phyloP scores from a whole-genome alignment of 2,113 vertebrate genomes.

The Rhombomys opimus region DNA sequence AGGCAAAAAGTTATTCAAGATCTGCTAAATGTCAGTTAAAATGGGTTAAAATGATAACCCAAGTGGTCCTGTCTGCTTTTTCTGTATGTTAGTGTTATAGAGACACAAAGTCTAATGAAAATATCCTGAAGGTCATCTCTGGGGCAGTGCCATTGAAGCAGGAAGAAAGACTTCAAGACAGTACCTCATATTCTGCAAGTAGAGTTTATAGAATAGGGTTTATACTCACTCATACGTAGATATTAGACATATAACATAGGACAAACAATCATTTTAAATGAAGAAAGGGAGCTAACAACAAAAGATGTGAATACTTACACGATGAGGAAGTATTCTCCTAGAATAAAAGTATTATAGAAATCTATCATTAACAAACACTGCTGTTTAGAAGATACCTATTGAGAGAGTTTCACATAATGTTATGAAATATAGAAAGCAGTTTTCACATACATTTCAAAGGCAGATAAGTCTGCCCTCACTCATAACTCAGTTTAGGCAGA shows the following conservation, averaged over 20 bases:
- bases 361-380: not conserved
- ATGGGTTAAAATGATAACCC: not conserved
- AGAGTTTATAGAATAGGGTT: not conserved
- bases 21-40: not conserved
- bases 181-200: not conserved
- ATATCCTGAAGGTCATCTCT: not conserved
- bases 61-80: not conserved
- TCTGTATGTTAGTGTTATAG: not conserved
- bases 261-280: not conserved
- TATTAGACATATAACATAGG: too few relatives aligned
- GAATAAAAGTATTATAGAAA: constrained; percentile 17
- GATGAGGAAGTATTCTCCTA: not conserved
- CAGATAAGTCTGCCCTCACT: not conserved
- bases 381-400: not conserved
- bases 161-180: not conserved
- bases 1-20: not conserved
- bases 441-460: not conserved
- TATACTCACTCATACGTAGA: too few relatives aligned
- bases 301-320: not conserved
- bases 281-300: not conserved
- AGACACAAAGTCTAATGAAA: not conserved
- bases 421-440: not conserved
- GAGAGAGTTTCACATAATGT: not conserved
- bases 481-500: not conserved
- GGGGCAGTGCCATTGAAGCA: not conserved